Evolutionary conservation across 2,113 vertebrate genomes (phyloP).

Genomic region (Cryptoleucopteryx plumbea): DNA sequence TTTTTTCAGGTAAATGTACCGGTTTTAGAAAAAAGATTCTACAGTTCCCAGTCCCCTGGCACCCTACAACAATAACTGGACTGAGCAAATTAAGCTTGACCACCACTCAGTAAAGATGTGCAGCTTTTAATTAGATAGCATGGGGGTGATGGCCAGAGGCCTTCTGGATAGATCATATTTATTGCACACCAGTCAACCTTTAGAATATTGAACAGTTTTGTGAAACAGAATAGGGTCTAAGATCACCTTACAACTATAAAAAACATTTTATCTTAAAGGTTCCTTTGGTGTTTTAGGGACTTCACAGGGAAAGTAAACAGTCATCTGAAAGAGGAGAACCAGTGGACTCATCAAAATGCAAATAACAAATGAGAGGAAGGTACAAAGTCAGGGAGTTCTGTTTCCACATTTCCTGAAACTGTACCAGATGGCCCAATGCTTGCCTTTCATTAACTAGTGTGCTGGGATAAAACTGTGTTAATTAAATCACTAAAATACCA

Average conservation of each 20-base stretch:
- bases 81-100: neutral
- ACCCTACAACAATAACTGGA: neutral
- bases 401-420: constrained; percentile 37
- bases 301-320: neutral
- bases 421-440: constrained; percentile 58
- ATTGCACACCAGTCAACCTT: neutral
- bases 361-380: constrained; percentile 27
- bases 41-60: neutral
- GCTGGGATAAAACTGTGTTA: constrained; percentile 64
- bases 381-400: constrained; percentile 1
- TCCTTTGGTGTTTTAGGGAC: neutral
- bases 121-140: neutral
- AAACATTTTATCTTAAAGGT: neutral
- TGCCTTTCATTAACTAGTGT: constrained; percentile 58
- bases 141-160: neutral
- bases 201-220: neutral
- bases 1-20: neutral
- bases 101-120: neutral
- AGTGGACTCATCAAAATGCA: constrained; percentile 27
- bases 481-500: constrained; percentile 68
- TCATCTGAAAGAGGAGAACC: neutral
- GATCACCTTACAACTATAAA: neutral
- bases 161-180: neutral
- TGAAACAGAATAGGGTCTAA: neutral
- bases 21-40: neutral